A percentile compares a stretch with the other conserved stretches of the same genome.
These are phyloP conservation scores for Psittacula derbiana DNA, from an alignment of 2,797 vertebrate species.

Conservation along the genomic window DNA sequence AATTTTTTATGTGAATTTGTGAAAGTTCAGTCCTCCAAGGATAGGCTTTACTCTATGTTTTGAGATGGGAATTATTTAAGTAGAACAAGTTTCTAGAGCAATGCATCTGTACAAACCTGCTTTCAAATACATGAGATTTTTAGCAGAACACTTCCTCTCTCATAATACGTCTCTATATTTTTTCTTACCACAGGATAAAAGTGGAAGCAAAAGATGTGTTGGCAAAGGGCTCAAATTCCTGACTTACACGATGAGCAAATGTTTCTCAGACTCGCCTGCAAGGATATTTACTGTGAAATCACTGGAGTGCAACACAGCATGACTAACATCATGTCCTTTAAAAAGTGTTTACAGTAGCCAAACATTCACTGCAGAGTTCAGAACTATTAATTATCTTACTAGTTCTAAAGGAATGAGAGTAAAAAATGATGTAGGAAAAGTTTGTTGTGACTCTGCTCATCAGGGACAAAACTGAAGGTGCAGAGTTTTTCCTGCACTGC, in stretches of 20 bases:
- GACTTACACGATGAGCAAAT: background rate
- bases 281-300: slow-evolving; percentile 37
- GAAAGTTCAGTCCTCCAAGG: background rate
- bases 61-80: background rate
- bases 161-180: background rate
- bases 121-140: background rate
- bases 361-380: background rate
- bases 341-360: background rate
- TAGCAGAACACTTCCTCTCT: background rate
- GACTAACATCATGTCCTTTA: background rate
- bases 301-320: background rate
- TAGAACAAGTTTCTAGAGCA: background rate
- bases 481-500: background rate
- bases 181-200: background rate
- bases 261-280: background rate
- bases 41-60: background rate
- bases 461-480: background rate
- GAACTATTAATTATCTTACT: background rate
- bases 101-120: fast-evolving
- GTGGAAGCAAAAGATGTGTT: background rate
- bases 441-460: background rate
- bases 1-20: background rate
- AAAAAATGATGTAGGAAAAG: background rate
- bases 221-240: background rate
- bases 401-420: background rate